Percentiles rank a stretch among this genome's conserved stretches.
These are phyloP conservation scores for silkworm (Bombyx mori) DNA, from an alignment of 1,140 invertebrate species.

Conservation along the genomic window ASM3026992v2 NC_085110.1:10350001-10350500, in stretches of 20 bases:
- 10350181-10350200: conserved; percentile 14
- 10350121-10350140: conserved; percentile 55
- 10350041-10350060: conserved; percentile 72
- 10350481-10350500: conserved; percentile 69
- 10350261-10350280: conserved; percentile 4
- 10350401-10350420: conserved; percentile 21
- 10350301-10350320: conserved; percentile 5
- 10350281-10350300: conserved; percentile 5
- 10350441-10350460: conserved; percentile 67
- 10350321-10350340: not conserved
- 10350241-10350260: conserved; percentile 1
- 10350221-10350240: conserved; percentile 1
- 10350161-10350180: conserved; percentile 46
- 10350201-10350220: conserved; percentile 5
- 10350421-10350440: conserved; percentile 36
- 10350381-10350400: conserved; percentile 8
- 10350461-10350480: conserved; percentile 66
- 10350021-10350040: conserved; percentile 69
- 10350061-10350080: conserved; percentile 67
- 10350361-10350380: conserved; percentile 2
- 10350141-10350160: conserved; percentile 45
- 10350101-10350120: conserved; percentile 64
- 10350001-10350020: conserved; percentile 71
- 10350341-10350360: not conserved
- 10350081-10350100: conserved; percentile 70